Evolutionary conservation across 2,888 invertebrate species (phyloP).

Genomic region (Phania funesta): DNA sequence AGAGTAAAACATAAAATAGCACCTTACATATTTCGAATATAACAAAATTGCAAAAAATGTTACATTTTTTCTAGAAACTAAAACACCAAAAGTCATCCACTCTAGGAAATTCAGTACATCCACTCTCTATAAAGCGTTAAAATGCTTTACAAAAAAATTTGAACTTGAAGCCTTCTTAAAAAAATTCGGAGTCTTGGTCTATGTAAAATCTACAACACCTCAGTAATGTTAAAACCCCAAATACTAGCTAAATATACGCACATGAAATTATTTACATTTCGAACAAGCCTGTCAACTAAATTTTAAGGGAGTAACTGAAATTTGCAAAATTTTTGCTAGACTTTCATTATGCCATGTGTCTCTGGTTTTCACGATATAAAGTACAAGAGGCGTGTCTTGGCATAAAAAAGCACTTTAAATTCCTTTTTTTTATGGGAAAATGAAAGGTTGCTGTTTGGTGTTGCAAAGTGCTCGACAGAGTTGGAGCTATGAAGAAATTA

Average conservation of each 20-base stretch:
- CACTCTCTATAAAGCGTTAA: no score
- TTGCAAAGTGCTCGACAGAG: neutral
- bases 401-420: neutral
- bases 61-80: no score
- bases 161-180: no score
- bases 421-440: neutral
- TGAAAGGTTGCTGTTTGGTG: constrained; percentile 4
- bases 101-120: no score
- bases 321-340: neutral
- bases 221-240: no score
- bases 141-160: no score
- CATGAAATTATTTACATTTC: neutral
- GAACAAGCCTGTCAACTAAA: neutral
- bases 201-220: no score
- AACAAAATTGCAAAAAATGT: no score
- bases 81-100: no score
- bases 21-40: no score
- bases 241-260: constrained; percentile 6
- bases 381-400: constrained; percentile 33
- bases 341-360: neutral
- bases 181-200: no score
- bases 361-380: neutral
- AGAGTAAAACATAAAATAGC: no score
- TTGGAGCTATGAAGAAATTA: neutral
- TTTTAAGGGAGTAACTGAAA: neutral